phyloP scores from a whole-genome alignment of 2,113 vertebrate species.

The Gavia stellata region DNA sequence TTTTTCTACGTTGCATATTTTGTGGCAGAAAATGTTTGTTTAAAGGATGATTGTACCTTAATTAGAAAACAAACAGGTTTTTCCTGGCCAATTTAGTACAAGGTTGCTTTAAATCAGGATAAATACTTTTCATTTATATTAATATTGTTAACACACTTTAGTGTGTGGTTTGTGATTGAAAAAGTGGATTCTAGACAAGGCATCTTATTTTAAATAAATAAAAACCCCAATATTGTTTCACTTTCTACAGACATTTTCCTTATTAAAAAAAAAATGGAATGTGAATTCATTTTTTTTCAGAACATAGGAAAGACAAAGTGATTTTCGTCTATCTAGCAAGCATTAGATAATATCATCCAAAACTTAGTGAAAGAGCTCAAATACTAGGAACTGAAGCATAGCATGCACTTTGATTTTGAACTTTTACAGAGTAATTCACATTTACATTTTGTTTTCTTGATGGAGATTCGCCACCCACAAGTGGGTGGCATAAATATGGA shows the following conservation, averaged over 20 bases:
- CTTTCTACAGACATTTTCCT: background rate
- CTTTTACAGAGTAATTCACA: background rate
- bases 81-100: background rate
- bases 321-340: background rate
- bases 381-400: background rate
- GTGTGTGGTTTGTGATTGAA: background rate
- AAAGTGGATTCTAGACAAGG: background rate
- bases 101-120: background rate
- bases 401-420: background rate
- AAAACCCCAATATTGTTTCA: background rate
- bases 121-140: background rate
- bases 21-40: background rate
- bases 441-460: background rate
- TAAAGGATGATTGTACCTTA: background rate
- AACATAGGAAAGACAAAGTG: background rate
- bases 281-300: background rate
- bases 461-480: background rate
- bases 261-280: background rate
- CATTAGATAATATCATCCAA: background rate
- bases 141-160: background rate
- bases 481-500: background rate
- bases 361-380: background rate
- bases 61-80: slow-evolving; percentile 15
- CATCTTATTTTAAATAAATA: background rate
- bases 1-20: background rate